Conservation (phyloP, 2,797 vertebrate genomes). For the Pelodytes ibericus region DNA sequence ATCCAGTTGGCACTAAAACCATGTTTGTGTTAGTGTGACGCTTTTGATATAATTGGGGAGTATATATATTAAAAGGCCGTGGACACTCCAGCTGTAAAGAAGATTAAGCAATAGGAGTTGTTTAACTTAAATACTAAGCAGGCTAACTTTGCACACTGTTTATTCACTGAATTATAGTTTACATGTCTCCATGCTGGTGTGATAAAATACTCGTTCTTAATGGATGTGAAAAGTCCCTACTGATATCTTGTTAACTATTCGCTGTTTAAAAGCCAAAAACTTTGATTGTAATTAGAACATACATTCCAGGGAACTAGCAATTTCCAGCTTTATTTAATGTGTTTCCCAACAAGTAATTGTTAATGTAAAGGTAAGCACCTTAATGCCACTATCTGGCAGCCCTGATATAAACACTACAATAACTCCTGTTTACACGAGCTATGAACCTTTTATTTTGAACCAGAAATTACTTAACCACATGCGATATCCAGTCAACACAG, state of each 20-base stretch:
- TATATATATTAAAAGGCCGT: not conserved
- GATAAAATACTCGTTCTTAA: not conserved
- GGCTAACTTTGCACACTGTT: constrained; percentile 5
- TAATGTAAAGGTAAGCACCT: no score
- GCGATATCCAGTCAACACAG: no score
- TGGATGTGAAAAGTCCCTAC: not conserved
- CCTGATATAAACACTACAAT: no score
- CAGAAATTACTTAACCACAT: no score
- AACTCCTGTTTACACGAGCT: no score
- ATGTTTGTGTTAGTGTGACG: not conserved
- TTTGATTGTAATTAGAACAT: no score
- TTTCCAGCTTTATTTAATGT: no score
- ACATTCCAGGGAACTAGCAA: no score
- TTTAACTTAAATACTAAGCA: not conserved
- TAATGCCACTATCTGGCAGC: no score
- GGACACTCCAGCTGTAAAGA: not conserved
- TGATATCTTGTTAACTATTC: not conserved
- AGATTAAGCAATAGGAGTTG: not conserved
- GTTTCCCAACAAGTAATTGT: no score
- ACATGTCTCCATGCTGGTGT: not conserved
- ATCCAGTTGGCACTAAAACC: not conserved
- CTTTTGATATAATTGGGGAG: not conserved
- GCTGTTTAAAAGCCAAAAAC: no score
- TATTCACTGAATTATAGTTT: not conserved
- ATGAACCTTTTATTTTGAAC: no score